Base-by-base conservation (phyloP, 2,113 vertebrate genomes). In the Notarius quadriscutis region DNA sequence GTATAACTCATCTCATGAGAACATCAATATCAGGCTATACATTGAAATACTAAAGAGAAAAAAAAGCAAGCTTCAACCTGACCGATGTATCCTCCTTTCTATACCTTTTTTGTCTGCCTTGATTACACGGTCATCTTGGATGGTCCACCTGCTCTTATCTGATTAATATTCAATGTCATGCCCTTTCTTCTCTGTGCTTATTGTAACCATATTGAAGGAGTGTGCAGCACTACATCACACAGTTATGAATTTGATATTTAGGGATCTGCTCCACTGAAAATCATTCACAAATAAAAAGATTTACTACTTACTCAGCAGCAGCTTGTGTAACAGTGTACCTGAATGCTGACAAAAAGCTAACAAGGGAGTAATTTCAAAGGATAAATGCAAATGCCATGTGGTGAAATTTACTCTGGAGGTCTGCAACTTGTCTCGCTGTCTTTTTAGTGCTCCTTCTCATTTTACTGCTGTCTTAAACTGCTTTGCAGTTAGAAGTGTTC, bases 401-500 rank as follows among this genome's bases (percentile, higher is more conserved):
- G 34, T 48, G 84, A 81, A 84, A n/a, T 53, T 27, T 51, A 83
- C 65, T 77, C 12, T 48, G n/a, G 27, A 34, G n/a, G 48, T n/a
- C 65, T 81, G 27, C 17, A 48, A 14, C 34, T 80, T 83, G 77
- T 58, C 20, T 71, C 79, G 34, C 22, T 71, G 22, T 87, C 77
- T 87, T 72, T 69, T 55, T 91, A 82, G 87, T 84, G 82, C 87
- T 88, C 51, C 74, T 81, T 84, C 81, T 87, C 72, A 7, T 48
- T 53, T 55, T 34, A 63, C 58, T 41, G n/a, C 58, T 27, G 41
- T 78, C 12, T 34, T 4, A 67, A 74, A 88, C 58, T 85, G 87
- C 65, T 51, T 67, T 80, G 41, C 91, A 89, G 87, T 89, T 87
- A 86, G 81, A 75, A 53, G 55, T 88, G 53, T 83, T 69, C 27